Base-by-base conservation (phyloP, 1,140 invertebrate genomes). In the Harpegnathos saltator region DNA sequence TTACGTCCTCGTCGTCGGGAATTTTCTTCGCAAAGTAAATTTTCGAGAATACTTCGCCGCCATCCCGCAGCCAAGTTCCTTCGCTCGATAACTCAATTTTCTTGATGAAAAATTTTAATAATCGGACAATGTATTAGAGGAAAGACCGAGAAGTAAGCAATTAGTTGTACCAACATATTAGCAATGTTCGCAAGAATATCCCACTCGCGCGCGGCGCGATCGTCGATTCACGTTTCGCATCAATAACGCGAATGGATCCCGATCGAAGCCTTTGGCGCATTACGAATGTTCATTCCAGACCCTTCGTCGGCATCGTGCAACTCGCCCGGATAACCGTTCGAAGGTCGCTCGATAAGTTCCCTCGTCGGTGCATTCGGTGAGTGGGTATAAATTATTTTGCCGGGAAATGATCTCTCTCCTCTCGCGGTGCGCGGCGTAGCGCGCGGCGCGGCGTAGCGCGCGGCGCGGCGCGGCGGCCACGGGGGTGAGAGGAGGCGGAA, bases 301-400 rank as follows among this genome's bases (percentile, higher is more conserved):
- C 44, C 38, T 62, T 73, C 69, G 29, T 74, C 56, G 29, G 48
- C 15, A 82, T 82, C 69, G 78, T 52, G 22, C 38, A 61, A 7
- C 56, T 72, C 58, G 22, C 19, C 22, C n/a, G 78, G 26, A 82
- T 82, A 63, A 75, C 72, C 48, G 73, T 77, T 54, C 50, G 68
- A 74, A 86, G 75, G 81, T 86, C 75, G 59, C 26, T 26, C 82
- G 75, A 80, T 62, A 56, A 54, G 56, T 83, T 80, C 82, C 44
- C 56, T 52, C 48, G 62, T 19, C 74, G 63, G 29, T 48, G 71
- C 77, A 59, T 78, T 85, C 78, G 58, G 69, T 58, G 50, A 65
- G 19, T 54, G 19, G 33, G 58, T 89, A 85, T 85, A 89, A 87
- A 89, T 89, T 85, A 89, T 89, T 87, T 89, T 61, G 82, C 78